Evolutionary conservation across 2,888 invertebrate species (phyloP).

Genomic region (Cheiracanthium punctorium): DNA sequence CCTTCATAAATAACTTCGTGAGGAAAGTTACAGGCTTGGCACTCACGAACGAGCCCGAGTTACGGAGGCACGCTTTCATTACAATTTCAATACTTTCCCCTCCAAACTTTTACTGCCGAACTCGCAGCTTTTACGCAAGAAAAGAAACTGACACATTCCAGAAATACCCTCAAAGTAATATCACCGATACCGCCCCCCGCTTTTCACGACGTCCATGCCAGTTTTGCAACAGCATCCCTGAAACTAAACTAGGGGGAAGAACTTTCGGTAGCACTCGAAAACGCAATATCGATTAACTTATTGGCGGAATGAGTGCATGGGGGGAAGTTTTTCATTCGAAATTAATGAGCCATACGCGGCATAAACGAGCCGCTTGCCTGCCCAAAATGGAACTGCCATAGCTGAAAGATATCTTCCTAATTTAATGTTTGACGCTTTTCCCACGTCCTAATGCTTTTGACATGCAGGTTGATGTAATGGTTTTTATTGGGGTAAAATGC

Average conservation of each 20-base stretch:
- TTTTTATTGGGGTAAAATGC: background rate
- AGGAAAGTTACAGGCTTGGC: no score
- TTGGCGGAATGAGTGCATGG: slow-evolving; percentile 55
- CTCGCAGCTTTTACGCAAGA: no score
- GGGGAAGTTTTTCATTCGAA: slow-evolving; percentile 62
- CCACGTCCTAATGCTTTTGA: background rate
- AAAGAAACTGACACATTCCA: no score
- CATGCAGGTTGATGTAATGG: background rate
- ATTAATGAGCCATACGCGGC: slow-evolving; percentile 66
- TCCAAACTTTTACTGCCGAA: no score
- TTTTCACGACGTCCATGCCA: background rate
- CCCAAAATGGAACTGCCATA: slow-evolving; percentile 23
- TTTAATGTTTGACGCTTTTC: background rate
- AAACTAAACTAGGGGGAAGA: background rate
- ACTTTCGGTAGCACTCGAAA: background rate
- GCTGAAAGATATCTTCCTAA: background rate
- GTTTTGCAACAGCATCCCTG: background rate
- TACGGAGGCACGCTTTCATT: no score
- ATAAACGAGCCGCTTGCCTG: slow-evolving; percentile 59
- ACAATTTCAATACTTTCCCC: no score
- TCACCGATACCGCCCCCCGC: background rate
- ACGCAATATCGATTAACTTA: slow-evolving; percentile 40
- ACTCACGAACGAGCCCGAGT: no score
- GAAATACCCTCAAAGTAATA: no score
- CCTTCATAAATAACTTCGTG: no score